Conservation (phyloP, 37 sponge, comb jelly and placozoan species). For the Spongilla lacustris region DNA sequence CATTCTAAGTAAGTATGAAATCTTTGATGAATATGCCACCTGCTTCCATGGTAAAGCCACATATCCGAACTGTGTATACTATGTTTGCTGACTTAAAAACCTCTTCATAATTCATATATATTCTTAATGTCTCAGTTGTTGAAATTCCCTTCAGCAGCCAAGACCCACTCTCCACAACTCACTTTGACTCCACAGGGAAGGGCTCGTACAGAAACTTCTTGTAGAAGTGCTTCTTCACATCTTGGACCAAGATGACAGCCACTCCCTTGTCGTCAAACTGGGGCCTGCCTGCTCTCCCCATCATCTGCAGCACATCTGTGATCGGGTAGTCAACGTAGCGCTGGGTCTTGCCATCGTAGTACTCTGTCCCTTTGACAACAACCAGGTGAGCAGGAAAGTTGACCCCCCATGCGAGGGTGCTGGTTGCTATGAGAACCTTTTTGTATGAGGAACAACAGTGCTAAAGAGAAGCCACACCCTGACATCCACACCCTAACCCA, state of each 20-base stretch:
- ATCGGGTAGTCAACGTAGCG: constrained; percentile 99
- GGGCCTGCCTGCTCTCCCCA: constrained; percentile 98
- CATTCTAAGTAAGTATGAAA: too few relatives aligned
- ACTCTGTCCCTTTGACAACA: constrained; percentile 98
- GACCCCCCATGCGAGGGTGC: constrained; percentile 98
- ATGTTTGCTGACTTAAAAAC: too few relatives aligned
- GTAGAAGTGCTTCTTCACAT: constrained; percentile 98
- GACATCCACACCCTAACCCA: too few relatives aligned
- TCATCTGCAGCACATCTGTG: constrained; percentile 99
- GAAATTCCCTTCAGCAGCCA: not conserved
- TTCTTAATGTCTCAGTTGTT: too few relatives aligned
- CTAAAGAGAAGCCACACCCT: too few relatives aligned
- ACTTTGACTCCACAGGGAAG: constrained; percentile 98
- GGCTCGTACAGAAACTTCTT: constrained; percentile 99
- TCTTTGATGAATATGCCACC: too few relatives aligned
- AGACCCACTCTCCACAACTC: not conserved
- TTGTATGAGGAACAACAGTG: too few relatives aligned
- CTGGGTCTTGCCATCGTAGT: constrained; percentile 94
- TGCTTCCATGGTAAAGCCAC: too few relatives aligned
- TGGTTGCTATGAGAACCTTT: constrained; percentile 92
- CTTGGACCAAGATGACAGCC: constrained; percentile 94
- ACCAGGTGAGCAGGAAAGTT: constrained; percentile 99
- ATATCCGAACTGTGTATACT: too few relatives aligned
- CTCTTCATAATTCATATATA: too few relatives aligned
- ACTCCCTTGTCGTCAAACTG: constrained; percentile 97